Evolutionary conservation across 2,888 invertebrate genomes (phyloP), one percentile per base, ranked within the genome.

Genomic region (Actias luna): DNA sequence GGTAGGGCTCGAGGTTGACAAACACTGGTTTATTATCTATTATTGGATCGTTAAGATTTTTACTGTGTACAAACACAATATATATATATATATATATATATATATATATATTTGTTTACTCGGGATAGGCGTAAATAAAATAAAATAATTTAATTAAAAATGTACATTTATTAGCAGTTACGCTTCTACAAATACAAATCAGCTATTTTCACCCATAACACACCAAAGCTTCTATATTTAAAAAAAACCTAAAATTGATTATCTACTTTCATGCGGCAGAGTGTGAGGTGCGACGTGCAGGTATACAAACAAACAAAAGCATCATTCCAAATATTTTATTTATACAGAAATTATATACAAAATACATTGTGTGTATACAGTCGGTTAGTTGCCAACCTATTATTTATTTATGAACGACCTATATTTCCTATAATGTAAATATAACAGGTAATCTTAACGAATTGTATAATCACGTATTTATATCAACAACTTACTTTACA

Each of bases 291-390:
- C 77, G 62, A 59, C 86, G 84, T 86, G 87, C 85, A 65, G 74
- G 74, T 75, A 76, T 76, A 76, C 83, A 85, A 83, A 86, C 83
- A 88, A 88, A 87, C 78, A 85, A 82, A 85, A 74, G 76, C 77
- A 78, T 72, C 72, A 72, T 83, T 81, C 70, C 70, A 81, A 79
- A 72, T 70, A 69, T 87, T 87, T 66, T 70, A 69, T 70, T 72
- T 75, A 76, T 70, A 75, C 65, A 74, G 63, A 73, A 66, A 50
- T 36, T 71, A 75, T 69, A 71, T 71, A 73, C 69, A 73, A 25
- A 55, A 14, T 16, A 16, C 14, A 27, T 14, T 16, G 16, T 55
- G 16, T 55, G 29, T 7, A 55, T 55, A 29, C 16, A 52, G 52
- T 27, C 52, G 52, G 12, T 27, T 29, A 50, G 25, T 3, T 50